These are phyloP conservation scores for Netelia melanura DNA, from an alignment of 2,888 invertebrate genomes.

Conservation along the genomic window DNA sequence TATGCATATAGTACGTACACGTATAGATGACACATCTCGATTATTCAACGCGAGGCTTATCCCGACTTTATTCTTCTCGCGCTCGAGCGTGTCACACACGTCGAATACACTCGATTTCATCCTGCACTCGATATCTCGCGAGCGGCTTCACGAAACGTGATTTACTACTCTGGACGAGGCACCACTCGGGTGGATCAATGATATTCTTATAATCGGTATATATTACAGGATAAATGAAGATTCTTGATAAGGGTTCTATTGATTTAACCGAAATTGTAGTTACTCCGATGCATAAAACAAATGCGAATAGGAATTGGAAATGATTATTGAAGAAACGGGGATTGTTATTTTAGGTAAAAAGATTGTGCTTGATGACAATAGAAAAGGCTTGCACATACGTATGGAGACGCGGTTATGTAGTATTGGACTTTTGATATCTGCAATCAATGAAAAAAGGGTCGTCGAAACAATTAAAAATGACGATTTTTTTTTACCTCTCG, in stretches of 20 bases:
- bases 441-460: constrained; percentile 43
- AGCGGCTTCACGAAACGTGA: constrained; percentile 32
- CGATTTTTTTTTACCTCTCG: neutral
- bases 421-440: constrained; percentile 30
- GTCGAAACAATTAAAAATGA: constrained; percentile 52
- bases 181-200: constrained; percentile 33
- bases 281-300: too few species aligned
- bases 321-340: too few species aligned
- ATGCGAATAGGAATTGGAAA: too few species aligned
- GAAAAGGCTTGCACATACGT: neutral
- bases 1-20: constrained; percentile 8
- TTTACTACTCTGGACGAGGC: constrained; percentile 17
- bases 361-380: neutral
- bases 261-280: neutral
- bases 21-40: neutral
- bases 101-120: constrained; percentile 58
- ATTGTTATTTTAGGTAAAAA: neutral
- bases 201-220: constrained; percentile 41
- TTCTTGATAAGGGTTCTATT: neutral
- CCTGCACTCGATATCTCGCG: constrained; percentile 43
- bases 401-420: neutral
- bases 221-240: neutral
- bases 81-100: constrained; percentile 37
- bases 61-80: constrained; percentile 31
- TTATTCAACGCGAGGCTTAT: constrained; percentile 33